Evolutionary conservation across 2,888 invertebrate species (phyloP).

Genomic region (Agrypnus murinus): DNA sequence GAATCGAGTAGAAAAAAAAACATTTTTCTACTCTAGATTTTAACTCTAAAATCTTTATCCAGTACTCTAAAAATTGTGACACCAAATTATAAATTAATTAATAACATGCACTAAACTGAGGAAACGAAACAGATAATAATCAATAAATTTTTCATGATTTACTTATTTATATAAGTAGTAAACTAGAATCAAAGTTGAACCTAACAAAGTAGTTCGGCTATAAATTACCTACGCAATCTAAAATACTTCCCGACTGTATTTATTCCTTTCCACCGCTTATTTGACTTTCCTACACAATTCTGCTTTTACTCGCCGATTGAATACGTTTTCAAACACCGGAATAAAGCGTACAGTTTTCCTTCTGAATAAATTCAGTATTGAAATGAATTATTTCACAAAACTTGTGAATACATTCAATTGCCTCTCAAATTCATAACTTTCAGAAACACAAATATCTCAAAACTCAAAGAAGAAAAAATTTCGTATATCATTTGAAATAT

Average conservation of each 20-base stretch:
- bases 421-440: slow-evolving; percentile 17
- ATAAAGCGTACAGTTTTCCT: slow-evolving; percentile 11
- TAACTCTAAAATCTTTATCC: too few relatives aligned
- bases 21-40: too few relatives aligned
- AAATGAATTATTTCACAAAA: slow-evolving; percentile 22
- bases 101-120: too few relatives aligned
- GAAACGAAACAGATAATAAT: too few relatives aligned
- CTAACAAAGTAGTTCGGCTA: not conserved
- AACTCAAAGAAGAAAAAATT: not conserved
- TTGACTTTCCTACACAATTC: slow-evolving; percentile 29
- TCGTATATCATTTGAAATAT: slow-evolving; percentile 9
- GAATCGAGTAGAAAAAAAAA: too few relatives aligned
- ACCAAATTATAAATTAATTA: too few relatives aligned
- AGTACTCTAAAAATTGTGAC: too few relatives aligned
- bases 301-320: slow-evolving; percentile 32
- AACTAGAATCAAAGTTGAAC: too few relatives aligned
- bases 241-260: slow-evolving; percentile 9
- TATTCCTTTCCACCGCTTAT: slow-evolving; percentile 19
- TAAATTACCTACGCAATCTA: slow-evolving; percentile 1
- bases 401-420: slow-evolving; percentile 25
- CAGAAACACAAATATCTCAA: slow-evolving; percentile 1
- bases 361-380: slow-evolving; percentile 25
- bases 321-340: slow-evolving; percentile 11
- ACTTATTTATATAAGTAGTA: too few relatives aligned
- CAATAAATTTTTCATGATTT: too few relatives aligned